Evolutionary conservation across 1,140 invertebrate genomes (phyloP).

Genomic region (Alviniconcha marisindica): DNA sequence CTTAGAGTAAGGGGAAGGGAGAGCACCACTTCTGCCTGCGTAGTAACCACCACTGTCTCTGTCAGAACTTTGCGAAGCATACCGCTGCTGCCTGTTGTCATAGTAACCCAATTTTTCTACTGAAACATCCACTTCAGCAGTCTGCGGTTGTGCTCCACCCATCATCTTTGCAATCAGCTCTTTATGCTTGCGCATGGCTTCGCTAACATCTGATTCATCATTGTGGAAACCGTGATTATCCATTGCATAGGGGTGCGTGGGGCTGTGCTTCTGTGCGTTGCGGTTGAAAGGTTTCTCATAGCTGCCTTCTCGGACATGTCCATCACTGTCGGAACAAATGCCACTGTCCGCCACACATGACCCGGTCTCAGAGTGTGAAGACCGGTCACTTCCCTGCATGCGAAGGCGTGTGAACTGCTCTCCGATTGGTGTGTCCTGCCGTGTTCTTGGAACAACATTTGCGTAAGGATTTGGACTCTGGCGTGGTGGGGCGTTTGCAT

Average conservation of each 20-base stretch:
- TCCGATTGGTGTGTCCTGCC: background rate
- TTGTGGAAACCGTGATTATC: constrained; percentile 47
- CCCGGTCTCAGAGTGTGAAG: constrained; percentile 35
- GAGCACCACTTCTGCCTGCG: background rate
- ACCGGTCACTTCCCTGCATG: constrained; percentile 48
- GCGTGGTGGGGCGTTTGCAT: background rate
- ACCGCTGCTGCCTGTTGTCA: background rate
- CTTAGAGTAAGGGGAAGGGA: background rate
- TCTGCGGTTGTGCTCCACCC: background rate
- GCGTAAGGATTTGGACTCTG: background rate
- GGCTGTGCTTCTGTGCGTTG: background rate
- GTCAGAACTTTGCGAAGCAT: background rate
- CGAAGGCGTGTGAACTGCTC: constrained; percentile 27
- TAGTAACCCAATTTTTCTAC: background rate
- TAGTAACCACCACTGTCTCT: constrained; percentile 3
- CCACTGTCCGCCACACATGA: constrained; percentile 51
- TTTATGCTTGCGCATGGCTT: constrained; percentile 42
- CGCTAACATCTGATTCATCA: constrained; percentile 34
- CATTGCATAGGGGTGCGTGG: constrained; percentile 25
- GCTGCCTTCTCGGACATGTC: constrained; percentile 31
- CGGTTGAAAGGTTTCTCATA: constrained; percentile 36
- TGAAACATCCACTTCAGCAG: background rate
- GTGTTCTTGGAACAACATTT: background rate
- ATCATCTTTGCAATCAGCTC: constrained; percentile 38
- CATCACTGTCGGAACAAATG: constrained; percentile 47